phyloP scores from a whole-genome alignment of 2,113 vertebrate species.

The Equus quagga region DNA sequence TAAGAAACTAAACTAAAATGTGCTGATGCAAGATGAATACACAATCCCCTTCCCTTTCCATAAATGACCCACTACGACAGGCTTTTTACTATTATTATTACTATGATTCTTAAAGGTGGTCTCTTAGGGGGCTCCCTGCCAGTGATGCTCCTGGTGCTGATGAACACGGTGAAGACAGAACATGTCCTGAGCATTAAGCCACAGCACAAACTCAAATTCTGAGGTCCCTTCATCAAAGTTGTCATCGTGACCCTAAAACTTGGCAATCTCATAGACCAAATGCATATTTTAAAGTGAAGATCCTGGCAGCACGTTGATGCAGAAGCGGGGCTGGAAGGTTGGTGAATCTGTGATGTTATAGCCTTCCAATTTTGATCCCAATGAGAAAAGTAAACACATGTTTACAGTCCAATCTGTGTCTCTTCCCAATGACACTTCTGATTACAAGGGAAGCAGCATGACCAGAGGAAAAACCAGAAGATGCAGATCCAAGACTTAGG shows the following conservation, averaged over 20 bases:
- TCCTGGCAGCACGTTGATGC: background rate
- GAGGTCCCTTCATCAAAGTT: background rate
- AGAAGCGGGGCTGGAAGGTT: background rate
- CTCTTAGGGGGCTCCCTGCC: background rate
- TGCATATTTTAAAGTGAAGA: background rate
- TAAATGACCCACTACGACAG: background rate
- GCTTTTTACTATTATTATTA: background rate
- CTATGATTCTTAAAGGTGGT: background rate
- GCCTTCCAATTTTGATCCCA: slow-evolving; percentile 92
- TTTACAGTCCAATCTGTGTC: slow-evolving; percentile 94
- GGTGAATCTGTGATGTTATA: slow-evolving; percentile 90
- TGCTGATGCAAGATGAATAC: background rate
- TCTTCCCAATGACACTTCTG: slow-evolving; percentile 91
- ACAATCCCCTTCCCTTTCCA: background rate
- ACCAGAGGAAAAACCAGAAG: slow-evolving; percentile 94
- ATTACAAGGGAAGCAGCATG: slow-evolving; percentile 92
- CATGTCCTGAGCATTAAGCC: background rate
- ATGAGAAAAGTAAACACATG: slow-evolving; percentile 96
- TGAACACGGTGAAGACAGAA: background rate
- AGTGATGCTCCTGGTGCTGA: background rate
- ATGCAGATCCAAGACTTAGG: slow-evolving; percentile 93
- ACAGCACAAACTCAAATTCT: background rate
- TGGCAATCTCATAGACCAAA: background rate
- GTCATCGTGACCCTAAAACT: background rate
- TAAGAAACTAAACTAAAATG: background rate